Percentiles rank a stretch among this genome's conserved stretches.
These are phyloP conservation scores for Oreochromis tanganicae DNA, from an alignment of 2,113 vertebrate species.

Conservation along the genomic window DNA sequence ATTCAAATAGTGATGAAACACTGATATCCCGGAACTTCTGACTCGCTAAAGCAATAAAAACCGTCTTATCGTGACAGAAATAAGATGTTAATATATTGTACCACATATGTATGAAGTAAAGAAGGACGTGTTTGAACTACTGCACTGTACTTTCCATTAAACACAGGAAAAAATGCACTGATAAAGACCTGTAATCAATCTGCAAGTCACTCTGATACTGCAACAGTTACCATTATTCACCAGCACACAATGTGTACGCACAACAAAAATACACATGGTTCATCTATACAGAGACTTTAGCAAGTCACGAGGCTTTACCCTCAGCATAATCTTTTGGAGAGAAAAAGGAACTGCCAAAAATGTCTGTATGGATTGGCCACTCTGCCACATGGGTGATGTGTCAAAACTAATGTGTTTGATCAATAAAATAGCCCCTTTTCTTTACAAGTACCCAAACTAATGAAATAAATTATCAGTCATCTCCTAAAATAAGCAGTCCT, in stretches of 20 bases:
- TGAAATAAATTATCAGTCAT: not conserved
- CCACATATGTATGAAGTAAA: not conserved
- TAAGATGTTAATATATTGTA: not conserved
- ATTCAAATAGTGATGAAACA: not conserved
- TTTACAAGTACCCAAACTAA: not conserved
- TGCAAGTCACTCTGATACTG: not conserved
- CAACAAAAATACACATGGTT: not conserved
- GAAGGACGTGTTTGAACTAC: not conserved
- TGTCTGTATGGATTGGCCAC: not conserved
- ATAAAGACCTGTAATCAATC: not conserved
- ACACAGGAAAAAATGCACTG: not conserved
- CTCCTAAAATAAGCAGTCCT: not conserved
- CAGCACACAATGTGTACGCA: not conserved
- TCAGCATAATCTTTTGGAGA: not conserved
- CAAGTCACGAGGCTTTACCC: not conserved
- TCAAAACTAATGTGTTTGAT: not conserved
- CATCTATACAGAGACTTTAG: not conserved
- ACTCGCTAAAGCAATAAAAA: not conserved
- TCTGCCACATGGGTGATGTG: not conserved
- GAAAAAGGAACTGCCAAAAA: not conserved
- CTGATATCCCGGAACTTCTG: not conserved
- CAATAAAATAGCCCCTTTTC: not conserved
- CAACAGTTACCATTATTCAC: not conserved
- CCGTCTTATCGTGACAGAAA: not conserved
- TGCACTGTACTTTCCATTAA: not conserved